Conservation (phyloP, 1,140 invertebrate genomes). For the Pemphigus obesinymphae region DNA sequence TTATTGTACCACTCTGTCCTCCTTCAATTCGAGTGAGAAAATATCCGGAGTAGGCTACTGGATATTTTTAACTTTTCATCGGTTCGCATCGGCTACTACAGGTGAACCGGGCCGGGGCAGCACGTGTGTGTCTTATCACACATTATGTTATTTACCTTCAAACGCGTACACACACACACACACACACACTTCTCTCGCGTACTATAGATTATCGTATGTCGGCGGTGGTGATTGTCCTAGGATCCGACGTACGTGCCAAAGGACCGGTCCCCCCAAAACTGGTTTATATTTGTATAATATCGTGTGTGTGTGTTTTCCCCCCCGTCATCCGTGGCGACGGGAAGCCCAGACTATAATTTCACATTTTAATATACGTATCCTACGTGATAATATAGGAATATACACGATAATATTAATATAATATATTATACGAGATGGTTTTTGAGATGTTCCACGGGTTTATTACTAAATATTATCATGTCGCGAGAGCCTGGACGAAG, state of each 20-base stretch:
- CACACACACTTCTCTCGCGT: too few species aligned
- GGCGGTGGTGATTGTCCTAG: not conserved
- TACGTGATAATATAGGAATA: too few species aligned
- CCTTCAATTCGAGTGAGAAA: too few species aligned
- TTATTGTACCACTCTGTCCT: too few species aligned
- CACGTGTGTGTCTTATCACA: not conserved
- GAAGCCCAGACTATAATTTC: not conserved
- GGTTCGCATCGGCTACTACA: not conserved
- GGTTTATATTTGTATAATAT: not conserved
- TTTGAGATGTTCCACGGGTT: not conserved
- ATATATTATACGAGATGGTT: not conserved
- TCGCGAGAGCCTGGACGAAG: not conserved
- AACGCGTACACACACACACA: not conserved
- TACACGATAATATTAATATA: not conserved
- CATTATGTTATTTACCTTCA: not conserved
- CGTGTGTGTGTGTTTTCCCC: not conserved
- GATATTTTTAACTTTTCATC: too few species aligned
- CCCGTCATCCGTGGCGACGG: not conserved
- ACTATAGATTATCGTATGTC: not conserved
- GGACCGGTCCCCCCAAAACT: conserved; percentile 1
- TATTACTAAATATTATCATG: not conserved
- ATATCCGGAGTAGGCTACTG: too few species aligned
- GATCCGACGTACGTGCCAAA: not conserved
- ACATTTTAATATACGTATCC: too few species aligned
- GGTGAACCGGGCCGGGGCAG: not conserved